These are phyloP conservation scores for Kryptolebias ocellatus DNA, from an alignment of 2,797 vertebrate genomes.

Conservation along the genomic window DNA sequence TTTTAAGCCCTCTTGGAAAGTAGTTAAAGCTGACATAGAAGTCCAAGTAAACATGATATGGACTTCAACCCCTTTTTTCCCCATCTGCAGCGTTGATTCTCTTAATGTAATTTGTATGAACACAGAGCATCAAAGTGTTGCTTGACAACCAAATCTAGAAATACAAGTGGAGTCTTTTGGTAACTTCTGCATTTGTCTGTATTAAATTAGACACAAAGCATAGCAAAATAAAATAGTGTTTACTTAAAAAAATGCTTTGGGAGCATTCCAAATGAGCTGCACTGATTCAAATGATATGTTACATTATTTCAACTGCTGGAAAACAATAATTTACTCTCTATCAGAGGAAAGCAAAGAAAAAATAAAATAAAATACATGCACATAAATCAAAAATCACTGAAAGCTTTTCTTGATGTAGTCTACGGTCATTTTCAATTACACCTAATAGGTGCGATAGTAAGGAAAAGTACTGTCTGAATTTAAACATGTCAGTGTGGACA, in stretches of 20 bases:
- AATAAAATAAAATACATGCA: too few species aligned
- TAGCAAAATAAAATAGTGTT: slow-evolving; percentile 19
- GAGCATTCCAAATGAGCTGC: slow-evolving; percentile 41
- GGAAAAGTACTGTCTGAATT: neutral
- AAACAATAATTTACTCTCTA: slow-evolving; percentile 17
- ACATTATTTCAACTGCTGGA: slow-evolving; percentile 36
- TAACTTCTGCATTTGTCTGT: slow-evolving; percentile 30
- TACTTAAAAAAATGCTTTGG: slow-evolving; percentile 44
- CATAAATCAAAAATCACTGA: neutral
- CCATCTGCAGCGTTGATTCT: slow-evolving; percentile 20
- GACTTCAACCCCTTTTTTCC: slow-evolving; percentile 3
- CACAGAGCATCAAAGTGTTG: neutral
- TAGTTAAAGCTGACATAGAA: slow-evolving; percentile 15
- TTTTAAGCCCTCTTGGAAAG: slow-evolving; percentile 12
- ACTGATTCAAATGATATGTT: slow-evolving; percentile 28
- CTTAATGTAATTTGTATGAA: slow-evolving; percentile 23
- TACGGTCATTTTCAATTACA: too few species aligned
- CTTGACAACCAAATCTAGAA: slow-evolving; percentile 17
- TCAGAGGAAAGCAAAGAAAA: neutral
- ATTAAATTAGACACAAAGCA: slow-evolving; percentile 3
- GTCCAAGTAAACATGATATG: slow-evolving; percentile 38
- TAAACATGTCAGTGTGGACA: neutral
- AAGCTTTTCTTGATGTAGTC: neutral
- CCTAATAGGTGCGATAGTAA: too few species aligned
- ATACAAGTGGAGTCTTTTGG: neutral